These are phyloP conservation scores for Nycteola revayana DNA, from an alignment of 2,888 invertebrate species.

Conservation along the genomic window DNA sequence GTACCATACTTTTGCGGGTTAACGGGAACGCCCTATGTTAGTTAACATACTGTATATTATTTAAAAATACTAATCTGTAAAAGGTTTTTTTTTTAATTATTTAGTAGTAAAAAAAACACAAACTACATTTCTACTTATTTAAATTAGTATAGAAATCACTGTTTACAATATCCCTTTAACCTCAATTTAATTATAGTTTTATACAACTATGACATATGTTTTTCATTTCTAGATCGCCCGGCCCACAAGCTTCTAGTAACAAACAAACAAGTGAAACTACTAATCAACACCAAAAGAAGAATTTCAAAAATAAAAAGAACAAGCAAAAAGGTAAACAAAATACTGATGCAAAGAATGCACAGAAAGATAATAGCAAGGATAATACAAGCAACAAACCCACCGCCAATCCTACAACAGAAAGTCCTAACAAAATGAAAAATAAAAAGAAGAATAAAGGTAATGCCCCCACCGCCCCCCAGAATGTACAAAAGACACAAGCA, in stretches of 20 bases:
- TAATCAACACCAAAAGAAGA: conserved; percentile 38
- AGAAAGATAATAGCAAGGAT: conserved; percentile 2
- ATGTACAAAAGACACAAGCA: conserved; percentile 17
- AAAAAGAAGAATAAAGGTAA: conserved; percentile 38
- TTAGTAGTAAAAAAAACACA: too few relatives aligned
- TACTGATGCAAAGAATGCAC: conserved; percentile 3
- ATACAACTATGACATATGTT: too few relatives aligned
- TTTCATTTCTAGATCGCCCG: too few relatives aligned
- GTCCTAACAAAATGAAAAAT: conserved; percentile 30
- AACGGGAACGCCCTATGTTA: too few relatives aligned
- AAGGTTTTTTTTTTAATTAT: too few relatives aligned
- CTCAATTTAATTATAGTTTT: too few relatives aligned
- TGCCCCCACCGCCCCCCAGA: conserved; percentile 10
- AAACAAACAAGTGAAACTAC: conserved; percentile 4
- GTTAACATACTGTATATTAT: too few relatives aligned
- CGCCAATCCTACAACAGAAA: conserved; percentile 12
- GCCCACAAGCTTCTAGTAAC: not conserved
- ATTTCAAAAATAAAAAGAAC: conserved; percentile 43
- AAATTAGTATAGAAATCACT: too few relatives aligned
- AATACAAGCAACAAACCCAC: conserved; percentile 10
- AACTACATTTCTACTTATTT: too few relatives aligned
- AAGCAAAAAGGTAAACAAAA: conserved; percentile 26
- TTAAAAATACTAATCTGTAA: too few relatives aligned
- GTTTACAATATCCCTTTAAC: too few relatives aligned
- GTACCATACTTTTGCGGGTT: too few relatives aligned